Evolutionary conservation across 2,797 vertebrate species (phyloP).

Genomic region (Gymnoscopelus microlampas): DNA sequence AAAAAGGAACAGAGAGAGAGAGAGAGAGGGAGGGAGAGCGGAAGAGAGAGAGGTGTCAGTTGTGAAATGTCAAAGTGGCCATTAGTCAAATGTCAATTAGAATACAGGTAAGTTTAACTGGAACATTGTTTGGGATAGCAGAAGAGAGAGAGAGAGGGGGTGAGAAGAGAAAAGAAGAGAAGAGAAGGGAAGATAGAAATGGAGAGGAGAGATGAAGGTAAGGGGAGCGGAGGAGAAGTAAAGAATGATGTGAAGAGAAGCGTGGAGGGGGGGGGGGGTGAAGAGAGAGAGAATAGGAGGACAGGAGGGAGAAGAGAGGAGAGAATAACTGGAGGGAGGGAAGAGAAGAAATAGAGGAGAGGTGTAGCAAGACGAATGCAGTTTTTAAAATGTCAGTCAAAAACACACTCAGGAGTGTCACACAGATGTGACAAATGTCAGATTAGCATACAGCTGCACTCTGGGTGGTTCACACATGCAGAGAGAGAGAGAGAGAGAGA

Average conservation of each 20-base stretch:
- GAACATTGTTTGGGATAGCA: constrained; percentile 21
- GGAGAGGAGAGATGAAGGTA: not conserved
- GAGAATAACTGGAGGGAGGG: not conserved
- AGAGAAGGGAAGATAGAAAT: too few species aligned
- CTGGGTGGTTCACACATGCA: constrained; percentile 15
- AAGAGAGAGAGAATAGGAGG: too few species aligned
- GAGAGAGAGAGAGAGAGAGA: too few species aligned
- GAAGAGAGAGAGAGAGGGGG: constrained; percentile 11
- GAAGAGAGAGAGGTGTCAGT: constrained; percentile 59
- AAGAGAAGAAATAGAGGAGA: constrained; percentile 11
- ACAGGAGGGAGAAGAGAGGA: too few species aligned
- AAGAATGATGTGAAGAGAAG: too few species aligned
- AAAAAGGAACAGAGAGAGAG: not conserved
- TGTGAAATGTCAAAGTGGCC: constrained; percentile 70
- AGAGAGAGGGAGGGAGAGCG: not conserved
- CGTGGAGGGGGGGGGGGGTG: too few species aligned
- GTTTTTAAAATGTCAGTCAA: too few species aligned
- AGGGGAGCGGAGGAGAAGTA: not conserved
- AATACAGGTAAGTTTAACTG: too few species aligned
- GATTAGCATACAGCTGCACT: constrained; percentile 54
- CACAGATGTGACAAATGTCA: constrained; percentile 55
- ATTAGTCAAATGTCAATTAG: constrained; percentile 75
- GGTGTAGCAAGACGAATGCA: constrained; percentile 22
- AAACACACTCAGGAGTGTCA: constrained; percentile 27
- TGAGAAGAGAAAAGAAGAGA: not conserved